Evolutionary conservation across 1,140 invertebrate species (phyloP).

Genomic region (Helicoverpa zea): DNA sequence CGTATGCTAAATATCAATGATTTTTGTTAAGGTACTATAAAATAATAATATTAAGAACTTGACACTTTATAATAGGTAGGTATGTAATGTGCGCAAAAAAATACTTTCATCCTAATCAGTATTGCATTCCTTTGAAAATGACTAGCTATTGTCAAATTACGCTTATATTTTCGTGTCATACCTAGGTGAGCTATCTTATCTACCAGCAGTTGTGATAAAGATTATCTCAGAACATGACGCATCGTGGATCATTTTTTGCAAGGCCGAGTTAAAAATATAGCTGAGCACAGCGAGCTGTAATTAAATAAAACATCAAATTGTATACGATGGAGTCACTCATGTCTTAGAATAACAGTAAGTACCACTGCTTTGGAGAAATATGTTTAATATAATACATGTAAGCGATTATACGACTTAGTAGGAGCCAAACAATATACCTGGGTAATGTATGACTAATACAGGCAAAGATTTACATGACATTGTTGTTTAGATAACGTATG

Average conservation of each 20-base stretch:
- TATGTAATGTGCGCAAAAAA: no score
- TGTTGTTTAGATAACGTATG: constrained; percentile 16
- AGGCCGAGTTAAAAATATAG: not conserved
- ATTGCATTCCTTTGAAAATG: no score
- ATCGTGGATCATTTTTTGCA: constrained; percentile 5
- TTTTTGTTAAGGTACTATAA: not conserved
- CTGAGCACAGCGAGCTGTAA: not conserved
- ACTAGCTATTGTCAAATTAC: not conserved
- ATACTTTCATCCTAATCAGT: no score
- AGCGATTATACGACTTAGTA: not conserved
- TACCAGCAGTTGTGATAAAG: constrained; percentile 3
- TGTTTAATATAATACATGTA: not conserved
- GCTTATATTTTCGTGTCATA: not conserved
- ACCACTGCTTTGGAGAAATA: not conserved
- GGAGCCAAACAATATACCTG: not conserved
- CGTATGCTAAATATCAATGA: not conserved
- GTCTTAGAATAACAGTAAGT: not conserved
- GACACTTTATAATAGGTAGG: no score
- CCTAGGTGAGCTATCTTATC: not conserved
- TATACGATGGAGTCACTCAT: not conserved
- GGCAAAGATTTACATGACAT: constrained; percentile 9
- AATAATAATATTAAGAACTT: no score
- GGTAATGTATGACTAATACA: not conserved
- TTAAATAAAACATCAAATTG: constrained; percentile 4
- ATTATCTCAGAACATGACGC: constrained; percentile 19